These are phyloP conservation scores for Poecilia latipinna DNA, from an alignment of 2,113 vertebrate species.

Conservation along the genomic window DNA sequence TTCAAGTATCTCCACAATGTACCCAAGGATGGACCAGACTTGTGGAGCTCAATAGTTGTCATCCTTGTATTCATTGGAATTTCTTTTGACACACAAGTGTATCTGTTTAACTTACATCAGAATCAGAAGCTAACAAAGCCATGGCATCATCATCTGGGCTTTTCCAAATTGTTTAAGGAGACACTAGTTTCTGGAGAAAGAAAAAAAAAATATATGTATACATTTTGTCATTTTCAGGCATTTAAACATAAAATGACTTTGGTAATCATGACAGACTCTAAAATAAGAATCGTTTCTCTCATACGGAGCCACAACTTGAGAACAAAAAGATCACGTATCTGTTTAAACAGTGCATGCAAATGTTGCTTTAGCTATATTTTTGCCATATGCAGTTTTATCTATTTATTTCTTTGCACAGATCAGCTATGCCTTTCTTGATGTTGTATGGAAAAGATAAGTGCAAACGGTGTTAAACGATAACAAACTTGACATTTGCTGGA, in stretches of 20 bases:
- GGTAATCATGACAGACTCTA: no score
- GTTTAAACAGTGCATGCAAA: background rate
- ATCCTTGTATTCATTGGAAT: no score
- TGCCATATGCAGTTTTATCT: background rate
- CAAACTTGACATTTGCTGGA: constrained; percentile 43
- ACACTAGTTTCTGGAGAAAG: background rate
- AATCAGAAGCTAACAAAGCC: no score
- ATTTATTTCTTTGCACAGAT: background rate
- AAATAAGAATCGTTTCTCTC: no score
- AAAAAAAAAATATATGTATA: no score
- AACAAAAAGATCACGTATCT: no score
- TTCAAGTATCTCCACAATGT: background rate
- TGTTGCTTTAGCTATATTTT: background rate
- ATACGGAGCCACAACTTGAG: no score
- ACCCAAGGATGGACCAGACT: background rate
- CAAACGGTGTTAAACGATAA: constrained; percentile 32
- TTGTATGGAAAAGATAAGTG: constrained; percentile 27
- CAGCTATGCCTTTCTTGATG: constrained; percentile 10
- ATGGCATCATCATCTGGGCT: background rate
- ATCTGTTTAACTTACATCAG: no score
- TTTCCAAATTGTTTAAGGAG: background rate
- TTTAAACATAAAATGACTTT: no score
- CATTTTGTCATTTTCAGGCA: no score
- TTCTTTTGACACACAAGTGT: no score
- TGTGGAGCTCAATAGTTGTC: no score